phyloP scores from a whole-genome alignment of 2,113 vertebrate genomes.

The Cynocephalus volans region DNA sequence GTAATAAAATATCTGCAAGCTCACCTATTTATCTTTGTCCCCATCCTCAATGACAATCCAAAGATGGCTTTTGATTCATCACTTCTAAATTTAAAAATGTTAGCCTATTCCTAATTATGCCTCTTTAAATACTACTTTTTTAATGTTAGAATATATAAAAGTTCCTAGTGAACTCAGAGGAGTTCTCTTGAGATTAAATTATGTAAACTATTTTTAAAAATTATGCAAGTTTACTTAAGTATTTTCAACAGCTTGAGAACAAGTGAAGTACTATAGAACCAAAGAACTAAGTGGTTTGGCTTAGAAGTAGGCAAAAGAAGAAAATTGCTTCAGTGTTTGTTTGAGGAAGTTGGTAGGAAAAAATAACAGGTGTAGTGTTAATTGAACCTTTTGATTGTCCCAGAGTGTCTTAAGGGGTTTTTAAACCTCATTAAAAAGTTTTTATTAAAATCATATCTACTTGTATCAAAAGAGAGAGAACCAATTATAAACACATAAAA shows the following conservation, averaged over 20 bases:
- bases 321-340: slow-evolving; percentile 18
- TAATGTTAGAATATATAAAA: background rate
- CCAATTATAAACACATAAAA: slow-evolving; percentile 40
- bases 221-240: slow-evolving; percentile 8
- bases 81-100: slow-evolving; percentile 32
- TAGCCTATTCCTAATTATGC: slow-evolving; percentile 35
- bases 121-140: slow-evolving; percentile 30
- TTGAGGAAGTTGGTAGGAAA: slow-evolving; percentile 1
- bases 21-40: slow-evolving; percentile 41
- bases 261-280: background rate
- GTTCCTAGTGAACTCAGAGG: slow-evolving; percentile 36
- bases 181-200: slow-evolving; percentile 40
- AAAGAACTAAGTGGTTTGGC: slow-evolving; percentile 26
- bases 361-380: background rate
- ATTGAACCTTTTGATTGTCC: background rate
- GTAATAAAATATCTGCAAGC: background rate
- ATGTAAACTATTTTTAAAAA: slow-evolving; percentile 1
- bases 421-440: slow-evolving; percentile 3
- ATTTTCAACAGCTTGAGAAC: slow-evolving; percentile 14
- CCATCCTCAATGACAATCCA: background rate
- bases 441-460: slow-evolving; percentile 32
- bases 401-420: slow-evolving; percentile 10
- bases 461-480: slow-evolving; percentile 53
- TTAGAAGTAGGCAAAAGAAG: background rate
- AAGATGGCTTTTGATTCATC: background rate